Evolutionary conservation across 2,888 invertebrate species (phyloP).

Genomic region (Epirrhoe alternata): DNA sequence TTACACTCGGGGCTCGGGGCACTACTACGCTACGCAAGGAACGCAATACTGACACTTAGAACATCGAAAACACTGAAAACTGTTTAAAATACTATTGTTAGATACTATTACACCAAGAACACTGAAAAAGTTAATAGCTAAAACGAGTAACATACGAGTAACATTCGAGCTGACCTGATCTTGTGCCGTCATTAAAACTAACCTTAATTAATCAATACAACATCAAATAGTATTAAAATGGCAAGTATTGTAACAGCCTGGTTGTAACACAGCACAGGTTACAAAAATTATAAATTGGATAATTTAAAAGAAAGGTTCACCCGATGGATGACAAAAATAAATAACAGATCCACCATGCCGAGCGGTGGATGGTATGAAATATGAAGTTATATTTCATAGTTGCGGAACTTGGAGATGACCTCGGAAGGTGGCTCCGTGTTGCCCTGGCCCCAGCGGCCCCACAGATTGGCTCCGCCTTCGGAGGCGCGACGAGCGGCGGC

Average conservation of each 20-base stretch:
- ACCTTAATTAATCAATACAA: conserved; percentile 56
- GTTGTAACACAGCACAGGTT: conserved; percentile 63
- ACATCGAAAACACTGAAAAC: conserved; percentile 68
- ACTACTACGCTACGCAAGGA: conserved; percentile 62
- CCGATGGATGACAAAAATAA: conserved; percentile 18
- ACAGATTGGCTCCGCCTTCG: conserved; percentile 93
- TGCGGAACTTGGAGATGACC: conserved; percentile 94
- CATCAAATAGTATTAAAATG: conserved; percentile 52
- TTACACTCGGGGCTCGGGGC: conserved; percentile 58
- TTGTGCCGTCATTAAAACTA: conserved; percentile 71
- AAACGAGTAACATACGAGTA: conserved; percentile 79
- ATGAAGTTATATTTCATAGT: conserved; percentile 93
- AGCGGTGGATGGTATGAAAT: conserved; percentile 36
- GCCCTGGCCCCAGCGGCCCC: conserved; percentile 87
- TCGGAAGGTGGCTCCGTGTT: conserved; percentile 91
- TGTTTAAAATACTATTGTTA: conserved; percentile 47
- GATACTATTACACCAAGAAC: conserved; percentile 27
- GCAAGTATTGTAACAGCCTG: conserved; percentile 62
- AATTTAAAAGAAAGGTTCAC: background rate
- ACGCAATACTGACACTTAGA: conserved; percentile 66
- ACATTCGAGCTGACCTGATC: conserved; percentile 83
- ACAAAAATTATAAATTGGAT: conserved; percentile 43
- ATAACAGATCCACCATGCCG: conserved; percentile 3
- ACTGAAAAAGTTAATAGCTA: conserved; percentile 31
- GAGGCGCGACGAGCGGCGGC: conserved; percentile 89